Evolutionary conservation across 2,888 invertebrate species (phyloP).

Genomic region (Pristionchus mayeri): DNA sequence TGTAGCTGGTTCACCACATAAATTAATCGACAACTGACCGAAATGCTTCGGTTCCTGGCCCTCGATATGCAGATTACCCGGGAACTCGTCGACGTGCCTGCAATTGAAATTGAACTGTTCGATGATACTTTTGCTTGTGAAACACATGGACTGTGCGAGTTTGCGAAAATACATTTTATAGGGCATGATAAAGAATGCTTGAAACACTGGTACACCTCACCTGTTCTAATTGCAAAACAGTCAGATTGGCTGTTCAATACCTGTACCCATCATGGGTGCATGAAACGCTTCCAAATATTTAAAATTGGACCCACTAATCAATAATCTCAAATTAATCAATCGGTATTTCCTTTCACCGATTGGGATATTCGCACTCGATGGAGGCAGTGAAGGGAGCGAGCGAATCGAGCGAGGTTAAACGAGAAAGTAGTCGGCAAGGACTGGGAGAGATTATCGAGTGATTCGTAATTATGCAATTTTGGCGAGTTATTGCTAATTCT

Average conservation of each 20-base stretch:
- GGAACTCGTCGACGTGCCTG: constrained; percentile 95
- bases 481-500: too few relatives aligned
- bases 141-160: too few relatives aligned
- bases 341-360: constrained; percentile 22
- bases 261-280: too few relatives aligned
- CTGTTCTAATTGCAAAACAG: too few relatives aligned
- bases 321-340: too few relatives aligned
- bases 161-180: too few relatives aligned
- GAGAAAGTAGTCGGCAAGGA: constrained; percentile 87
- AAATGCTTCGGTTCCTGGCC: constrained; percentile 61
- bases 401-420: constrained; percentile 84
- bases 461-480: neutral
- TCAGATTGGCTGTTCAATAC: too few relatives aligned
- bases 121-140: too few relatives aligned
- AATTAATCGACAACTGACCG: constrained; percentile 50
- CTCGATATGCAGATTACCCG: constrained; percentile 81
- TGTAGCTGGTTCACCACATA: neutral
- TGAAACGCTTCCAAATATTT: too few relatives aligned
- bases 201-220: too few relatives aligned
- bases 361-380: constrained; percentile 89
- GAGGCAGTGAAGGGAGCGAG: constrained; percentile 85
- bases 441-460: constrained; percentile 65
- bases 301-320: too few relatives aligned
- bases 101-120: constrained; percentile 83
- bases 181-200: too few relatives aligned